Evolutionary conservation across 2,888 invertebrate genomes (phyloP).

Genomic region (Athrips mouffetella): DNA sequence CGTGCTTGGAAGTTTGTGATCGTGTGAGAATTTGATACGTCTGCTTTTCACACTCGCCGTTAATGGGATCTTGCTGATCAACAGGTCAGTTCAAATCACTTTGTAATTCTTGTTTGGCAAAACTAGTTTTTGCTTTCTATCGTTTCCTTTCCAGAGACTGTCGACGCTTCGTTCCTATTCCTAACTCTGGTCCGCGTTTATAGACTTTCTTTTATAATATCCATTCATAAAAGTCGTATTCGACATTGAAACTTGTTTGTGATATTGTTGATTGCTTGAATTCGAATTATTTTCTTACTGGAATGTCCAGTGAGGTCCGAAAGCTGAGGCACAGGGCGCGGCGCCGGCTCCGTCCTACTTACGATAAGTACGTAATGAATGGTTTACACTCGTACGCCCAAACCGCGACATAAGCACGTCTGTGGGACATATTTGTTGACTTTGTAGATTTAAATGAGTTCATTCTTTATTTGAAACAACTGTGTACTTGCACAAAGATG

Average conservation of each 20-base stretch:
- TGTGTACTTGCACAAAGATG: too few species aligned
- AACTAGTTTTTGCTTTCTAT: slow-evolving; percentile 18
- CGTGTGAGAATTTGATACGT: slow-evolving; percentile 44
- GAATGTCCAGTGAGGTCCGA: slow-evolving; percentile 41
- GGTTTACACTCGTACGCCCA: slow-evolving; percentile 3
- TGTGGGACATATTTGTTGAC: not conserved
- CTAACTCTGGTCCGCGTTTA: not conserved
- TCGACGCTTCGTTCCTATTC: slow-evolving; percentile 21
- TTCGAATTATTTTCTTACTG: slow-evolving; percentile 43
- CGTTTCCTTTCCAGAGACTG: slow-evolving; percentile 23
- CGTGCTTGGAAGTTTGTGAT: slow-evolving; percentile 60
- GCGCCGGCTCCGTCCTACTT: slow-evolving; percentile 65
- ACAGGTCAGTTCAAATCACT: slow-evolving; percentile 49
- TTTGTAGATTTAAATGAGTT: not conserved
- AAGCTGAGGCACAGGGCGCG: slow-evolving; percentile 51
- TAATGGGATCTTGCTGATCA: slow-evolving; percentile 75
- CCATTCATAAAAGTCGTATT: not conserved
- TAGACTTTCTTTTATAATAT: not conserved
- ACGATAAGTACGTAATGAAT: slow-evolving; percentile 26
- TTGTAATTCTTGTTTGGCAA: slow-evolving; percentile 6
- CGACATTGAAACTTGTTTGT: slow-evolving; percentile 20
- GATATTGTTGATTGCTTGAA: slow-evolving; percentile 19
- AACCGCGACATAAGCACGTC: not conserved
- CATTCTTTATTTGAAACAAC: too few species aligned
- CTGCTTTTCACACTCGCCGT: slow-evolving; percentile 52